A percentile compares a stretch with the other conserved stretches of the same genome.
These are phyloP conservation scores for Gymnocephalus cernua DNA, from an alignment of 2,113 vertebrate species.

Conservation along the genomic window DNA sequence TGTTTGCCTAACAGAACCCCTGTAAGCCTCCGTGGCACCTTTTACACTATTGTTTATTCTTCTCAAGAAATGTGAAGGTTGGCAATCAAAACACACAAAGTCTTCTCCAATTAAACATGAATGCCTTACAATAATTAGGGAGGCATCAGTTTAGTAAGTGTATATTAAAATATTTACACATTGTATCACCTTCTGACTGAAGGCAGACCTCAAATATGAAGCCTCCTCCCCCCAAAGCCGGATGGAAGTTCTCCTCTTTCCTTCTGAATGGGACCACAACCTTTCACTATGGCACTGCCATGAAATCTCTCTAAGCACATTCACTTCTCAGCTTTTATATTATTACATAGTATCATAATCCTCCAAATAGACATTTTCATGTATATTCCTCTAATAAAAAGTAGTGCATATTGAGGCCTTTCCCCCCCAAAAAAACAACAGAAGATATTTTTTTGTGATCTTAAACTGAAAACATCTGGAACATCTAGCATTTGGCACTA, in stretches of 20 bases:
- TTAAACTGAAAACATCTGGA: background rate
- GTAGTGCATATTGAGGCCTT: background rate
- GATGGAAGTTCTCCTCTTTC: slow-evolving; percentile 14
- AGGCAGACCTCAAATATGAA: slow-evolving; percentile 52
- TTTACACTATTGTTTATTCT: slow-evolving; percentile 68
- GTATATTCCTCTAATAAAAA: background rate
- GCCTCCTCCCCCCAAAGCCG: background rate
- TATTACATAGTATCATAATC: background rate
- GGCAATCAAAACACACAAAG: slow-evolving; percentile 17
- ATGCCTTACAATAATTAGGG: slow-evolving; percentile 66
- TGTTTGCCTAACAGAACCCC: slow-evolving; percentile 62
- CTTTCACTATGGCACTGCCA: background rate
- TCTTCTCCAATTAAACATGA: slow-evolving; percentile 66
- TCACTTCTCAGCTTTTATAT: background rate
- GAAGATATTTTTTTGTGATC: background rate
- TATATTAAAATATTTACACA: slow-evolving; percentile 58
- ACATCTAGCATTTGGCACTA: background rate
- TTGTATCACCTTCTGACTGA: slow-evolving; percentile 38
- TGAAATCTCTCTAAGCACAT: background rate
- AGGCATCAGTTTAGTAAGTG: slow-evolving; percentile 48
- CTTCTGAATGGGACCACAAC: background rate
- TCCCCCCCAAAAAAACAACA: background rate
- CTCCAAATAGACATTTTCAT: background rate
- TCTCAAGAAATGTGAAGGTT: slow-evolving; percentile 61
- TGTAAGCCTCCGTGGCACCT: slow-evolving; percentile 55